Base-by-base conservation (phyloP, 2,888 invertebrate genomes). In the Unio pictorum region DNA sequence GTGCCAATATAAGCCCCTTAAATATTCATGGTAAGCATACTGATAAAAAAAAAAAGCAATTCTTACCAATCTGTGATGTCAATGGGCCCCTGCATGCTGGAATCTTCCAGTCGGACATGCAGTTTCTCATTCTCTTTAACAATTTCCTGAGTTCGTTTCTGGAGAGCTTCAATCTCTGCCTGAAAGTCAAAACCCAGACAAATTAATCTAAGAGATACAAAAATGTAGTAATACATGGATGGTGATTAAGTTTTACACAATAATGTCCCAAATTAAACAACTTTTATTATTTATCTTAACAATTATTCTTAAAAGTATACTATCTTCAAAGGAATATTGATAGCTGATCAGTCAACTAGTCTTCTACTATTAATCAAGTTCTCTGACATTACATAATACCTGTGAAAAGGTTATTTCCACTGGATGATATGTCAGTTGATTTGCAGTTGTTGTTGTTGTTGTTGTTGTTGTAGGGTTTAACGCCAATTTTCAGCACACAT, bases 101-200 rank as follows among this genome's bases (percentile, higher is more conserved):
- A 69, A 71, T 83, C 81, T 62, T 82, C 82, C 34, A 82, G 64
- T 17, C 81, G 73, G 61, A 80, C 62, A 66, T 87, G 86, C 54
- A 88, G 76, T 61, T 80, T 74, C 54, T 84, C 78, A 72, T 89
- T 89, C 69, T 89, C 89, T 68, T 80, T 81, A 28, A 88, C 74
- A 26, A 89, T 75, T 20, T 86, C 84, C 61, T 86, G 84, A n/a
- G 84, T 79, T 54, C 84, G 74, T 26, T 69, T 69, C 57, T 75
- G 81, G 61, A 89, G 80, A 20, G 66, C 34, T 23, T 83, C 83
- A 66, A 88, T 65, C 58, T 87, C 85, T 57, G 76, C 71, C 87
- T 88, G 75, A 18, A 73, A 45, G 3, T 45, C 15, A 45, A 45
- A 45, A 62, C 61, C 64, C 8, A 74, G 26, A 64, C 34, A 66